phyloP scores from a whole-genome alignment of 2,113 vertebrate species.

The Melanotaenia duboulayi region DNA sequence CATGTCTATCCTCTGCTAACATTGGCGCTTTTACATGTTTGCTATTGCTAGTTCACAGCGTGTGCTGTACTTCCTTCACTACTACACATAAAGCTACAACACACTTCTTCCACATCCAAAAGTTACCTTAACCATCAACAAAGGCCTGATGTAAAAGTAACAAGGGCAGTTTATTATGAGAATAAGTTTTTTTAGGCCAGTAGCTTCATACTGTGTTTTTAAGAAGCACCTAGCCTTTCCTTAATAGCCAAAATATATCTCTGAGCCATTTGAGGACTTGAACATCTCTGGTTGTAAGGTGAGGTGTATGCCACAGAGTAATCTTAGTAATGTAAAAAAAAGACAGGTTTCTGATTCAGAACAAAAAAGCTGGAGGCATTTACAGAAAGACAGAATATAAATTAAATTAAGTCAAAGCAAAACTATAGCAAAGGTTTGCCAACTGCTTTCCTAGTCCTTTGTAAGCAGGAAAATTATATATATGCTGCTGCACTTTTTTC shows the following conservation, averaged over 20 bases:
- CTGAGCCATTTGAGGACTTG: slow-evolving; percentile 37
- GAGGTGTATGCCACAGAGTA: slow-evolving; percentile 28
- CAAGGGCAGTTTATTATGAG: slow-evolving; percentile 5
- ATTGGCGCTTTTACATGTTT: background rate
- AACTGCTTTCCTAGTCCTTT: slow-evolving; percentile 8
- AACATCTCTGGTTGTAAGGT: slow-evolving; percentile 43
- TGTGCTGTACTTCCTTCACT: background rate
- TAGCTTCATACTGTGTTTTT: slow-evolving; percentile 48
- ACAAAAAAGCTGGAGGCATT: slow-evolving; percentile 39
- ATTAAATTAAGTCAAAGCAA: slow-evolving; percentile 57
- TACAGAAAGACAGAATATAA: slow-evolving; percentile 34
- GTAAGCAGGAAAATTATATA: slow-evolving; percentile 17
- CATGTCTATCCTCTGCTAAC: background rate
- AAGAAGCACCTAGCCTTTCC: slow-evolving; percentile 36
- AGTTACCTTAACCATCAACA: background rate
- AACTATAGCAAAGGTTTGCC: background rate
- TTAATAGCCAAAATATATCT: slow-evolving; percentile 42
- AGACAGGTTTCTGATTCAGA: slow-evolving; percentile 48
- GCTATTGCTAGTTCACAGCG: background rate
- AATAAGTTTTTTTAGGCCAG: slow-evolving; percentile 27
- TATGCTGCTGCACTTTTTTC: slow-evolving; percentile 18
- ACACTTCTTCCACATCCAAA: background rate
- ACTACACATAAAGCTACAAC: background rate
- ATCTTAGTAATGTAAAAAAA: slow-evolving; percentile 47
- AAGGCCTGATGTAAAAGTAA: background rate